Evolutionary conservation across 2,888 invertebrate species (phyloP).

Genomic region (Eugnorisma glareosa): DNA sequence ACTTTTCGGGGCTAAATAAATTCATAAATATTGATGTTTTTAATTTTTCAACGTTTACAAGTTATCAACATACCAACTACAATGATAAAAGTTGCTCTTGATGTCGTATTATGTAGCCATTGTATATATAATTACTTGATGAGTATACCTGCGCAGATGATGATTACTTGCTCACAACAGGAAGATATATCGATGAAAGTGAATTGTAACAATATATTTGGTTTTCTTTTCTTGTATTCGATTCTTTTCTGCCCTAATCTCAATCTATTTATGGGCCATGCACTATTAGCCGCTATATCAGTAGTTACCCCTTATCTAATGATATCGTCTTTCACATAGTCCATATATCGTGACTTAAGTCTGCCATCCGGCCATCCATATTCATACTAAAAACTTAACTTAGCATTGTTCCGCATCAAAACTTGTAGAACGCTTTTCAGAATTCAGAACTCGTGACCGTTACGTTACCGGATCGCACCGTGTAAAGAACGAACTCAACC

Average conservation of each 20-base stretch:
- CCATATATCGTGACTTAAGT: not conserved
- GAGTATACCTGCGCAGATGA: no score
- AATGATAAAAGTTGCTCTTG: not conserved
- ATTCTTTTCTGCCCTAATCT: not conserved
- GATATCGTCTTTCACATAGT: not conserved
- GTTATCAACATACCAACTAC: not conserved
- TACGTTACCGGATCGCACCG: constrained; percentile 47
- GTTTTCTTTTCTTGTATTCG: not conserved
- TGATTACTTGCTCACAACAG: no score
- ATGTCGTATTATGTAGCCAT: constrained; percentile 2
- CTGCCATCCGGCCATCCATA: not conserved
- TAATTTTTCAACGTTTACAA: not conserved
- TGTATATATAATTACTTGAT: not conserved
- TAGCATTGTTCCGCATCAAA: not conserved
- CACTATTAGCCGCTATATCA: not conserved
- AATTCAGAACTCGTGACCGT: constrained; percentile 9
- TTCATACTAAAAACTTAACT: not conserved
- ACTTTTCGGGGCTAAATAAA: not conserved
- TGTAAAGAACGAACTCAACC: constrained; percentile 48
- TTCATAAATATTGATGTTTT: not conserved
- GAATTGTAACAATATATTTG: not conserved
- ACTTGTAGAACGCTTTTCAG: not conserved
- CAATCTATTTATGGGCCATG: not conserved
- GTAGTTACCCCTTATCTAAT: not conserved
- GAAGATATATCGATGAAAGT: not conserved